Evolutionary conservation across 1,140 invertebrate genomes (phyloP).

Genomic region (Meloidogyne floridensis): DNA sequence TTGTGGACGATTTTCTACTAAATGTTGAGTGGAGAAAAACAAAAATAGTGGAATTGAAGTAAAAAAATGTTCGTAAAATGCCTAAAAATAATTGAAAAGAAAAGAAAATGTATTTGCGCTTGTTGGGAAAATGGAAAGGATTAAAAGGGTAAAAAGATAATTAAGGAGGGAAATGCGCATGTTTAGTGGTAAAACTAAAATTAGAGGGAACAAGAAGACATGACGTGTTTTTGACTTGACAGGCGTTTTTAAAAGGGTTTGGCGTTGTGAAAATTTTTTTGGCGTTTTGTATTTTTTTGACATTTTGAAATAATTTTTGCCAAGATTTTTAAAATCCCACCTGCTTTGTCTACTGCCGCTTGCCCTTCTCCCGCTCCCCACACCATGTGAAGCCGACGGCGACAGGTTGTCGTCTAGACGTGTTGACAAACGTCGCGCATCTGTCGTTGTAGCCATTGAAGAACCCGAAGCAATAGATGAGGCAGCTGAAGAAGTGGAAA

Average conservation of each 20-base stretch:
- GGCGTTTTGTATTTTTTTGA: no score
- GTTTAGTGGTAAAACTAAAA: neutral
- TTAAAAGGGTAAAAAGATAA: neutral
- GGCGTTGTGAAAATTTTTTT: no score
- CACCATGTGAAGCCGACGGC: neutral
- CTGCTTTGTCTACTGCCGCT: neutral
- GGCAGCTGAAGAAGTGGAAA: neutral
- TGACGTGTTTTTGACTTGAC: no score
- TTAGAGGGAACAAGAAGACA: no score
- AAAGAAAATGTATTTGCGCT: no score
- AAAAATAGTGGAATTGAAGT: neutral
- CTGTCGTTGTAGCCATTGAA: neutral
- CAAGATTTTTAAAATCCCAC: neutral
- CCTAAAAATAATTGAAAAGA: neutral
- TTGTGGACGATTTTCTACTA: neutral
- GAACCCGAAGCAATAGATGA: neutral
- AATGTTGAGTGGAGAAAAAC: neutral
- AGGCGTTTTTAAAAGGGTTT: no score
- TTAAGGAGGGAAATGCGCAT: neutral
- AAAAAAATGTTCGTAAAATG: neutral
- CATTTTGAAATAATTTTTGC: neutral
- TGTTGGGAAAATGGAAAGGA: neutral
- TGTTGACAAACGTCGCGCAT: neutral
- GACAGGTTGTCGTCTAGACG: neutral
- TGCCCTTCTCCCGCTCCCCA: neutral